Conservation (phyloP, 2,797 vertebrate genomes). For the Hypotaenidia okinawae region DNA sequence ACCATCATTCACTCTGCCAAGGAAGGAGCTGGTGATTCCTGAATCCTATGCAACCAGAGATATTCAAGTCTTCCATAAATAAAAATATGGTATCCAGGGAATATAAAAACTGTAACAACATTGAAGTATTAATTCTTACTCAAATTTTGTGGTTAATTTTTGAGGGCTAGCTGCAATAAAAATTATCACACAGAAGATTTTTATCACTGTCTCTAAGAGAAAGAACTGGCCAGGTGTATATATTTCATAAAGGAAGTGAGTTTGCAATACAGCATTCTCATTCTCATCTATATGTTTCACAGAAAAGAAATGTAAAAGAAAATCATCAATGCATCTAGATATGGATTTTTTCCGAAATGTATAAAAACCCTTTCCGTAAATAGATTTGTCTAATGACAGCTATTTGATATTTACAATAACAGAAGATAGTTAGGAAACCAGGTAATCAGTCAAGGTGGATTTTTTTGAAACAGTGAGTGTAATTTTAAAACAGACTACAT, state of each 20-base stretch:
- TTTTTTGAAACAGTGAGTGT: neutral
- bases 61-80: neutral
- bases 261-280: neutral
- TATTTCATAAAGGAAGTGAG: neutral
- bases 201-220: neutral
- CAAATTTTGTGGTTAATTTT: neutral
- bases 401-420: neutral
- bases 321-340: neutral
- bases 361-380: neutral
- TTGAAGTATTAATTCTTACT: neutral
- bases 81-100: neutral
- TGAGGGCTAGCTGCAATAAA: neutral
- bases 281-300: neutral
- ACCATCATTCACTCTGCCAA: neutral
- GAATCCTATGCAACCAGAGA: neutral
- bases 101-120: neutral
- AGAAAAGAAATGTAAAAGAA: neutral
- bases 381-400: neutral
- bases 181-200: neutral
- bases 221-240: neutral
- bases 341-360: neutral
- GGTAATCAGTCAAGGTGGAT: neutral
- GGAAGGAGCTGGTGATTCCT: neutral
- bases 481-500: neutral
- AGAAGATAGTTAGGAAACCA: neutral